These are phyloP conservation scores for Aegotheles bennettii DNA, from an alignment of 2,113 vertebrate species.

Conservation along the genomic window DNA sequence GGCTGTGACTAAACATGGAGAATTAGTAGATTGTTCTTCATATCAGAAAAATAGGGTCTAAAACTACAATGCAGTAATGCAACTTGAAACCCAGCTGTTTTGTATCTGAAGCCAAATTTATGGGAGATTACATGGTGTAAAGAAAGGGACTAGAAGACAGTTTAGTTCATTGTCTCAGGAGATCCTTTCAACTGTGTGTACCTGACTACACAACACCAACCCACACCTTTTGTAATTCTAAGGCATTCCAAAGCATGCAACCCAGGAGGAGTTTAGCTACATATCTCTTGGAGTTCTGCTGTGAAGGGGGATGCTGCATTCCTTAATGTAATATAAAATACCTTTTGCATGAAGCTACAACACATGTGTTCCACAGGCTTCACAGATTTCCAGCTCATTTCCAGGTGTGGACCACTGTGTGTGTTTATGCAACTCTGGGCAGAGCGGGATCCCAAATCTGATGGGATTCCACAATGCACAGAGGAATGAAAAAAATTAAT, in stretches of 20 bases:
- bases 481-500: neutral
- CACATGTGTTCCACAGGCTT: neutral
- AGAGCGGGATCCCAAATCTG: neutral
- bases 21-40: neutral
- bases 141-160: neutral
- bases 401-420: accelerated
- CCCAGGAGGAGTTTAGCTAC: neutral
- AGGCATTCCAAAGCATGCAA: neutral
- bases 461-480: neutral
- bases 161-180: neutral
- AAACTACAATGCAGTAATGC: neutral
- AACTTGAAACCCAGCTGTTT: neutral
- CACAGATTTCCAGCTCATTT: neutral
- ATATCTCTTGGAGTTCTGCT: neutral
- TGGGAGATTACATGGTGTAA: neutral
- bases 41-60: neutral
- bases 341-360: neutral
- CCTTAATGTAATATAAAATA: neutral
- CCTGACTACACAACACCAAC: neutral
- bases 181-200: neutral
- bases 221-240: neutral
- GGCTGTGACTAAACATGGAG: neutral
- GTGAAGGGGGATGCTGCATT: neutral
- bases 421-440: neutral
- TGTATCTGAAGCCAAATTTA: neutral